These are phyloP conservation scores for Fringilla coelebs DNA, from an alignment of 2,797 vertebrate genomes.

Conservation along the genomic window DNA sequence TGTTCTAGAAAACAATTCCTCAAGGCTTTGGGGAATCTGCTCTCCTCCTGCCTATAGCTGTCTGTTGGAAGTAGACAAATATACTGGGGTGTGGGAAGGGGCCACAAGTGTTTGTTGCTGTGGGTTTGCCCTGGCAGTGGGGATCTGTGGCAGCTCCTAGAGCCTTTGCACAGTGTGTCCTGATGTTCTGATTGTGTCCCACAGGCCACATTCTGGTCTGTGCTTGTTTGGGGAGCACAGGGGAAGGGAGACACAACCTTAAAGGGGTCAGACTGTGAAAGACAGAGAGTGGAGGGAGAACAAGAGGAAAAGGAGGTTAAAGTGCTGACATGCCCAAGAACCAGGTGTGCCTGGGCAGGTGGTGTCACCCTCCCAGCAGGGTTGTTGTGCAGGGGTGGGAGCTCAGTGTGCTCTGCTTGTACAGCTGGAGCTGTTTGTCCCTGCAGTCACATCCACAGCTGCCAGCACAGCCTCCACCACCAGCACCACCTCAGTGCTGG, in stretches of 20 bases:
- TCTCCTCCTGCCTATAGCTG: background rate
- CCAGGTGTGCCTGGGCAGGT: background rate
- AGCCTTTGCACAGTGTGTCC: fast-evolving
- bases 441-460: slow-evolving; percentile 25
- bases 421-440: background rate
- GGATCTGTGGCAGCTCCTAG: background rate
- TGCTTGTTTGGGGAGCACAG: background rate
- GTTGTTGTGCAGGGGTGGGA: background rate
- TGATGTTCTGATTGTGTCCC: background rate
- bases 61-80: background rate
- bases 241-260: background rate
- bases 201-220: fast-evolving
- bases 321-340: fast-evolving
- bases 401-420: background rate
- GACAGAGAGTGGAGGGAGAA: background rate
- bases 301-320: too few species aligned
- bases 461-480: background rate
- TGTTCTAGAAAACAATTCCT: background rate
- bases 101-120: fast-evolving
- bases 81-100: background rate
- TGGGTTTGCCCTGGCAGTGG: background rate
- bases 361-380: background rate
- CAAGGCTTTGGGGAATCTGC: too few species aligned
- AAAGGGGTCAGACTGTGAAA: fast-evolving
- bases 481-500: slow-evolving; percentile 73